Evolutionary conservation across 2,113 vertebrate genomes (phyloP), one percentile per base, ranked within the genome.

Genomic region (Colossoma macropomum): DNA sequence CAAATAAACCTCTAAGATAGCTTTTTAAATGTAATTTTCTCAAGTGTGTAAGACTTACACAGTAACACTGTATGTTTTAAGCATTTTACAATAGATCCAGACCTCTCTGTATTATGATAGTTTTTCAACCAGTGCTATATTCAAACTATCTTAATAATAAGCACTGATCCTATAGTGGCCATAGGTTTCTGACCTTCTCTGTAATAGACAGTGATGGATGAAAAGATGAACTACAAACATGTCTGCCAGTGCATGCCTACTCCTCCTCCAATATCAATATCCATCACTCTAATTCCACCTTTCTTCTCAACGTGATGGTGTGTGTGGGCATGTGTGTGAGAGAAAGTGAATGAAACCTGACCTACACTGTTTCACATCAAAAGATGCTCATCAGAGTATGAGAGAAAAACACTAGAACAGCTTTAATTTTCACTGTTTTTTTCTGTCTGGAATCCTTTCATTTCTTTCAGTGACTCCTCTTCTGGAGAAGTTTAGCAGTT

Each of bases 331-430:
- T n/a, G n/a, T n/a, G n/a, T n/a, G n/a, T n/a, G 27, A 21, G 48
- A 32, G 13, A 7, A 27, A 34, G 52, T 34, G 19, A 75, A 28
- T 83, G 86, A 88, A 88, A 87, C 85, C 62, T 87, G 65, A 82
- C 83, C 89, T 90, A 86, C 84, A 85, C 86, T 86, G 83, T 79
- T 89, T 91, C 34, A 69, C 72, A 69, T 73, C 59, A 82, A 71
- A 79, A 68, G 50, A 73, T 72, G 41, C 78, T 78, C 30, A 59
- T 54, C 25, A 75, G 28, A 86, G 52, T 83, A 23, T 63, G 52
- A 34, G 54, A 54, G 60, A 70, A 76, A n/a, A 83, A 79, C 62
- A 78, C 70, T 63, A 54, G 21, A 27, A 62, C 45, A 68, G 38
- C 69, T 84, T 60, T 34, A 62, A 45, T 81, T 81, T 48, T 38